Evolutionary conservation across 2,888 invertebrate genomes (phyloP), one percentile per base, ranked within the genome.

Genomic region (Polietes domitor): DNA sequence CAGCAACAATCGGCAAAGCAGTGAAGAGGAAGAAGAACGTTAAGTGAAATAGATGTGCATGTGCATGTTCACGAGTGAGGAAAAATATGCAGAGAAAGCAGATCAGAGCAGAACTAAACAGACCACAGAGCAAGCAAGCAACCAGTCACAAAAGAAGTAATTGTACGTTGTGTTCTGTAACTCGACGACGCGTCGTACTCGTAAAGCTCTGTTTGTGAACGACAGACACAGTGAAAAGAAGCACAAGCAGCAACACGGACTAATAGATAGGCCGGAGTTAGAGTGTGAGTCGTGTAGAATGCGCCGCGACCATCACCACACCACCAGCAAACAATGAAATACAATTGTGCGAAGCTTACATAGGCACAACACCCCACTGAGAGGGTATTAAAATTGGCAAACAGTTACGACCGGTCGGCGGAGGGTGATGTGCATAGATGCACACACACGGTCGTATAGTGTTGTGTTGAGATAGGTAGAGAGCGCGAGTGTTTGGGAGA

Each of bases 11-110:
- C n/a, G 2, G 47, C 21, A 47, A 43, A 17, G 37, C 1, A 32
- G n/a, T 50, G 41, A 47, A 26, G 41, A 41, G 19, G 37, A 19
- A 63, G 17, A 41, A 19, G 53, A 19, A 53, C 21, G 2, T 19
- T 53, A 24, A 58, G 26, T 12, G 10, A 58, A 58, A 5, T 15
- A 12, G 1, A 47, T 75, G 50, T 73, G 26, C 10, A 28, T n/a
- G 26, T 72, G 37, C 17, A 17, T 81, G 72, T 61, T 17, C 10
- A 10, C 10, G 37, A 63, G 24, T 65, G 10, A 37, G 12, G 21
- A 43, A 15, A 43, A 43, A 43, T n/a, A 19, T 58, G 74, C 77
- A 74, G 81, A 77, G 84, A 84, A 84, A 84, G 84, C 84, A 84
- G 81, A 81, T 72, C 84, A 84, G 81, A 81, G 76, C 81, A 84